A percentile compares a stretch with the other conserved stretches of the same genome.
phyloP scores from a whole-genome alignment of 1,140 invertebrate species.

The Cardiocondyla obscurior region DNA sequence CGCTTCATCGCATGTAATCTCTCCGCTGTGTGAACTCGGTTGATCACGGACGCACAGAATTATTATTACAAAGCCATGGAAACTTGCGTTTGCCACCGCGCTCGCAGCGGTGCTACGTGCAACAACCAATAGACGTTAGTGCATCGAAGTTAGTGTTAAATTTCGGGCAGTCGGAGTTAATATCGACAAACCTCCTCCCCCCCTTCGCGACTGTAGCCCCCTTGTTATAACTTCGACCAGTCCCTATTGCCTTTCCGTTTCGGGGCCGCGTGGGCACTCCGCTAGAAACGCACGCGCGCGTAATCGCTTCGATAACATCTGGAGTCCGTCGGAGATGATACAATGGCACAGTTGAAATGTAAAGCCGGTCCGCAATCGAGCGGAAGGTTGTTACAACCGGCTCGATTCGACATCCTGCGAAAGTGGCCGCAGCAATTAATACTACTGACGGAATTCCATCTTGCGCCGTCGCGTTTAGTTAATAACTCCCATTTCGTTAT shows the following conservation, averaged over 20 bases:
- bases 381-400: neutral
- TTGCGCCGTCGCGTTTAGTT: neutral
- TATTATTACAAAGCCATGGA: neutral
- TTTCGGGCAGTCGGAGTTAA: slow-evolving; percentile 15
- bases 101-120: no score
- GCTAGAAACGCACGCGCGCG: neutral
- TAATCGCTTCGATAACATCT: slow-evolving; percentile 40
- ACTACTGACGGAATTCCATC: neutral
- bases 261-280: neutral
- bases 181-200: slow-evolving; percentile 1
- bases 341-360: slow-evolving; percentile 3
- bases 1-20: neutral
- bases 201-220: no score
- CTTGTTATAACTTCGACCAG: slow-evolving; percentile 5
- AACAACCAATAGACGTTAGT: neutral
- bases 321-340: neutral
- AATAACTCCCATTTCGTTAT: neutral
- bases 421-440: neutral
- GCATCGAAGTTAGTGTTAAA: slow-evolving; percentile 14
- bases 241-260: neutral
- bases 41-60: neutral
- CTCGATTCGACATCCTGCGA: neutral
- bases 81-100: neutral
- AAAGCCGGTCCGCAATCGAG: neutral
- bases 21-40: neutral